Conservation (phyloP, 2,888 invertebrate species). For the Netelia melanura region DNA sequence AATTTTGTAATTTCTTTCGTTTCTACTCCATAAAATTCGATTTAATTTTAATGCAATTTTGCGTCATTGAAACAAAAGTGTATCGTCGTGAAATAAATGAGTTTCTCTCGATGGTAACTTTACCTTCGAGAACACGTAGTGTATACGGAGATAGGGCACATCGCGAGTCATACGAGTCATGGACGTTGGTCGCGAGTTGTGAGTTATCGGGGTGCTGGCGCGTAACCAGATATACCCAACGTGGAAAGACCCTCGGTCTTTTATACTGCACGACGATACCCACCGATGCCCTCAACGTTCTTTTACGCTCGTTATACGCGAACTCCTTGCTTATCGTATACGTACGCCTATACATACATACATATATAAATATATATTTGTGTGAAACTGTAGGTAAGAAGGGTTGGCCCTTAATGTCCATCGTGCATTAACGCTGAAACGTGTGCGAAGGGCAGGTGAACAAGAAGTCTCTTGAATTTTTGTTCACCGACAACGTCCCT, state of each 20-base stretch:
- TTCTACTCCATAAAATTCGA: background rate
- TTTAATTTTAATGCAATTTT: background rate
- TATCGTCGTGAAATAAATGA: background rate
- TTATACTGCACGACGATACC: slow-evolving; percentile 54
- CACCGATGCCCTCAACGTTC: slow-evolving; percentile 66
- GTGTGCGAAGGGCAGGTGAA: slow-evolving; percentile 24
- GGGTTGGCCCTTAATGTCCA: background rate
- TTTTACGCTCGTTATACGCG: slow-evolving; percentile 62
- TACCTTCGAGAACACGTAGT: slow-evolving; percentile 36
- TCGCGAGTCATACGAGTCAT: slow-evolving; percentile 28
- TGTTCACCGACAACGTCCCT: background rate
- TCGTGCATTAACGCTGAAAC: background rate
- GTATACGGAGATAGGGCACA: slow-evolving; percentile 21
- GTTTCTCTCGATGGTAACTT: slow-evolving; percentile 31
- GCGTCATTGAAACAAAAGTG: background rate
- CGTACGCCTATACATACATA: background rate
- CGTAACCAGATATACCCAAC: slow-evolving; percentile 62
- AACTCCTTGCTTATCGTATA: slow-evolving; percentile 20
- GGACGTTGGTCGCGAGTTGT: slow-evolving; percentile 43
- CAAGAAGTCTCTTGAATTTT: slow-evolving; percentile 4
- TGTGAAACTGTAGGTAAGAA: background rate
- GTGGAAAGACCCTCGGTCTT: slow-evolving; percentile 27
- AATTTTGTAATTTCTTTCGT: background rate
- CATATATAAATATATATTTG: background rate
- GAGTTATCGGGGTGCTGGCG: slow-evolving; percentile 64